phyloP scores from a whole-genome alignment of 2,888 invertebrate genomes.

The Netelia fuscicornis region DNA sequence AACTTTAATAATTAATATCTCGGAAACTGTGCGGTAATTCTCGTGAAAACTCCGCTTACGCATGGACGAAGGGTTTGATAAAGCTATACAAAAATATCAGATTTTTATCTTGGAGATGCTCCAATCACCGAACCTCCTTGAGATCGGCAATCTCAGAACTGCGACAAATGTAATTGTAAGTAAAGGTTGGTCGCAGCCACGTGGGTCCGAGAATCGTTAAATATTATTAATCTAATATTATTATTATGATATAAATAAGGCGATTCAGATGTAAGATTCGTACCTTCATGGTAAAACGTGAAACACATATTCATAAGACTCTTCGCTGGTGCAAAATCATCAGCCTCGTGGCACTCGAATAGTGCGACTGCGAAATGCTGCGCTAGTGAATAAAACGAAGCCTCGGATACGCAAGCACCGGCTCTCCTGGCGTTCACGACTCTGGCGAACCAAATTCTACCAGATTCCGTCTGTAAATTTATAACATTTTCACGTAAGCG shows the following conservation, averaged over 20 bases:
- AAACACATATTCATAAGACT: conserved; percentile 92
- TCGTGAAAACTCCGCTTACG: too few relatives aligned
- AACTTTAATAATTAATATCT: too few relatives aligned
- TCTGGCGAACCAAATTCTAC: conserved; percentile 89
- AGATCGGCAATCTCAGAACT: too few relatives aligned
- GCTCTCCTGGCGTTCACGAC: conserved; percentile 89
- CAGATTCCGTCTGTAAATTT: conserved; percentile 86
- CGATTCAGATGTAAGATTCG: conserved; percentile 3
- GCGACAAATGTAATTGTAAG: too few relatives aligned
- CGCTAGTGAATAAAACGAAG: conserved; percentile 89
- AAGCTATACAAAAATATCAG: too few relatives aligned
- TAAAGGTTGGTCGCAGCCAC: too few relatives aligned
- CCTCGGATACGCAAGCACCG: conserved; percentile 88
- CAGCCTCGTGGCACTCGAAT: conserved; percentile 90
- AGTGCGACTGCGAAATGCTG: conserved; percentile 90
- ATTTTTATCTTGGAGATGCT: too few relatives aligned
- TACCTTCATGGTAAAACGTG: conserved; percentile 90
- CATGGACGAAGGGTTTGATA: too few relatives aligned
- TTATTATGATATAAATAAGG: conserved; percentile 47
- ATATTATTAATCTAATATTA: not conserved
- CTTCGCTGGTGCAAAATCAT: conserved; percentile 90
- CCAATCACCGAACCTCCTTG: too few relatives aligned
- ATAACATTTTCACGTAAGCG: conserved; percentile 2
- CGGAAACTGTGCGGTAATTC: too few relatives aligned
- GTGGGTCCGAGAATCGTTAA: too few relatives aligned